Base-by-base conservation (phyloP, 2,888 invertebrate species). In the Automeris io region DNA sequence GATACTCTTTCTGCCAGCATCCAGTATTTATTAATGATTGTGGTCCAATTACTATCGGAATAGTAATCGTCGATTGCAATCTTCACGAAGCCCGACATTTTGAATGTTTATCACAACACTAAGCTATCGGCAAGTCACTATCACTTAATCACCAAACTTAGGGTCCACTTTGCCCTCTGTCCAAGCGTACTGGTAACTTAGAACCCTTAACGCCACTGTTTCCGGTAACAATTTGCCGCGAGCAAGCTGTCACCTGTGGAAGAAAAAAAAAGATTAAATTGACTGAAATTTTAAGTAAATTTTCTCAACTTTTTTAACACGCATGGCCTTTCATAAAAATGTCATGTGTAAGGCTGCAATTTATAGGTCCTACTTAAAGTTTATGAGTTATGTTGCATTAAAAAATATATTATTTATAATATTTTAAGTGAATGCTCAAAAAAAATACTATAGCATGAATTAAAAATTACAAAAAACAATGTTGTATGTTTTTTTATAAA, bases 1-100 rank as follows among this genome's bases (percentile, higher is more conserved):
- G 92, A 92, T 49, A 92, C 91, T 71, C 90, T 89, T 68, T 92
- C 92, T 25, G 93, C 90, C 49, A 92, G 85, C 68, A 90, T 88
- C 81, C 91, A 91, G 62, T 93, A 93, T 72, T 91, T 90, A 61
- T 91, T 90, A 34, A 91, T 88, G 46, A 90, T 87, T 35, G 90
- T 89, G 33, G 90, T 88, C 78, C 90, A 90, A 58, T 90, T 90
- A 57, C 79, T 88, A 46, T 90, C 90, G 19, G 89, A 88, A 55
- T 90, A 89, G 52, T 88, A 88, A 65, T 90, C 90, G 59, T 90
- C 90, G 49, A 91, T 85, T 16, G 91, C 91, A 51, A 91, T 88
- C 68, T 88, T 89, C 58, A 90, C 91, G 54, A 91, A 89, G 53
- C 90, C 91, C 52, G 90, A 88, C 82, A 89, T 89, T 71, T 82